Conservation (phyloP, 35 echinoderm and acorn worm genomes). For the Ophioderma brevispina region DNA sequence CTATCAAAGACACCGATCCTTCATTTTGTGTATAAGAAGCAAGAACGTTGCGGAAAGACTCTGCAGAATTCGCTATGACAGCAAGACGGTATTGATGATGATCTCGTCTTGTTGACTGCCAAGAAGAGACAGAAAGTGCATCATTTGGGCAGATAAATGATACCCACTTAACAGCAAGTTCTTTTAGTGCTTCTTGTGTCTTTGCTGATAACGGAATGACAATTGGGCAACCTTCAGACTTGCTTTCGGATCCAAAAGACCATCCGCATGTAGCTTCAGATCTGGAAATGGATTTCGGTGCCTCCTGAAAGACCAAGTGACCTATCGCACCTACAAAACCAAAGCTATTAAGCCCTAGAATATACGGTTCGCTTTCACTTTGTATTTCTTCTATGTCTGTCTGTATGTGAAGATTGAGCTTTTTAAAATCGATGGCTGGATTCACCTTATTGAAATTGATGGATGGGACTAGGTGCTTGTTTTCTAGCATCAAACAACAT, state of each 20-base stretch:
- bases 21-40: neutral
- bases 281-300: constrained; percentile 40
- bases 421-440: constrained; percentile 67
- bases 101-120: constrained; percentile 78
- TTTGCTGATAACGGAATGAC: constrained; percentile 92
- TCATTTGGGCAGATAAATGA: constrained; percentile 67
- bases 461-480: constrained; percentile 70
- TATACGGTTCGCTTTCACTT: neutral
- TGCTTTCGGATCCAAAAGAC: constrained; percentile 61
- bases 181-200: constrained; percentile 75
- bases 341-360: constrained; percentile 88
- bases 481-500: constrained; percentile 83
- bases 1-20: neutral
- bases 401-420: constrained; percentile 60
- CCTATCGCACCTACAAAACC: constrained; percentile 92
- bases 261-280: constrained; percentile 45
- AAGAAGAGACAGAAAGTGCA: constrained; percentile 72
- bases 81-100: constrained; percentile 77
- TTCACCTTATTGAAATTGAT: constrained; percentile 80
- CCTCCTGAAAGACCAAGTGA: constrained; percentile 85
- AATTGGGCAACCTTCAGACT: constrained; percentile 62
- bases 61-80: constrained; percentile 69
- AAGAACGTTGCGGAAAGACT: neutral
- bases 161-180: constrained; percentile 73
- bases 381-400: constrained; percentile 50